Evolutionary conservation across 2,888 invertebrate species (phyloP).

Genomic region (Tineola bisselliella): DNA sequence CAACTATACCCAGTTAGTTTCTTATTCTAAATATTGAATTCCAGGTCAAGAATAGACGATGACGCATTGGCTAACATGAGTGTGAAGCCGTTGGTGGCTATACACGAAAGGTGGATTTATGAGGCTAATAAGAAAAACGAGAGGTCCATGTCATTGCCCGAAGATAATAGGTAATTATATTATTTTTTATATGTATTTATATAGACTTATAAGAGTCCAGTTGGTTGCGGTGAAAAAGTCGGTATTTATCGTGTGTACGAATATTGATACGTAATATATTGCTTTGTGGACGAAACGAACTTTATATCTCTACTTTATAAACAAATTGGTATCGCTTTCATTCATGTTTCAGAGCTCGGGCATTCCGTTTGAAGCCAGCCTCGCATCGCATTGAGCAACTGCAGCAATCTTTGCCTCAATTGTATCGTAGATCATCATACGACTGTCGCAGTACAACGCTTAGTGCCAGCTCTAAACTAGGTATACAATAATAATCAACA

Average conservation of each 20-base stretch:
- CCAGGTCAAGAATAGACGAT: constrained; percentile 32
- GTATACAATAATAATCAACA: background rate
- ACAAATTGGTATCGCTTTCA: too few species aligned
- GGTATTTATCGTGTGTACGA: too few species aligned
- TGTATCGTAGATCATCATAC: background rate
- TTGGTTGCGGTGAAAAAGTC: too few species aligned
- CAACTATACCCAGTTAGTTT: too few species aligned
- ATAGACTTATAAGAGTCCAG: too few species aligned
- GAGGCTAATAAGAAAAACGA: constrained; percentile 51
- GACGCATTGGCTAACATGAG: constrained; percentile 43
- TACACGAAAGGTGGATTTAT: constrained; percentile 59
- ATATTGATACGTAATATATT: too few species aligned
- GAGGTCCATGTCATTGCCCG: constrained; percentile 50
- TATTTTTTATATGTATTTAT: too few species aligned
- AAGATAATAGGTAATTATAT: constrained; percentile 48
- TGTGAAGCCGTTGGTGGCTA: constrained; percentile 57
- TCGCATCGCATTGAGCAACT: background rate
- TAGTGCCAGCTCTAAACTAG: background rate
- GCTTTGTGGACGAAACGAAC: too few species aligned
- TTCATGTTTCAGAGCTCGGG: background rate
- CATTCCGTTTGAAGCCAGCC: background rate
- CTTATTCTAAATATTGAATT: background rate
- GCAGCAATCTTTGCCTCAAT: background rate
- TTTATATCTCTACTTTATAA: too few species aligned
- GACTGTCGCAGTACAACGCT: background rate